A percentile compares a stretch with the other conserved stretches of the same genome.
phyloP scores from a whole-genome alignment of 2,888 invertebrate genomes.

The Rotaria magnacalcarata region DNA sequence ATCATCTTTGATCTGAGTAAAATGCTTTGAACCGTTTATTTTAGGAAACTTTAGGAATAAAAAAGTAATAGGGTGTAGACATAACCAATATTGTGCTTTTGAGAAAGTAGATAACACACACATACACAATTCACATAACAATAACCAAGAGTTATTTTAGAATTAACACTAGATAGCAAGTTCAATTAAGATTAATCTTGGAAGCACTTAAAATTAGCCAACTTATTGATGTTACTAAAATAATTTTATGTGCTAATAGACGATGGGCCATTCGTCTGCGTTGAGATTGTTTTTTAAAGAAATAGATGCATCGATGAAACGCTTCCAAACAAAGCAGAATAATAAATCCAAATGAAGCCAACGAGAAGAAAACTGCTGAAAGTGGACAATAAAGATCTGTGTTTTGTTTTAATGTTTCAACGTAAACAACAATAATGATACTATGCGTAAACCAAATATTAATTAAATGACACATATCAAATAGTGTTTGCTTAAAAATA shows the following conservation, averaged over 20 bases:
- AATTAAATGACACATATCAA: not conserved
- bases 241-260: not conserved
- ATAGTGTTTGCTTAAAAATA: not conserved
- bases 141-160: not conserved
- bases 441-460: not conserved
- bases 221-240: not conserved
- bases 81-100: too few species aligned
- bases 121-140: too few species aligned
- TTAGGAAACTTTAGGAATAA: too few species aligned
- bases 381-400: not conserved
- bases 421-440: not conserved
- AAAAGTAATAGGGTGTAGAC: too few species aligned
- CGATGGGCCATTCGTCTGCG: too few species aligned
- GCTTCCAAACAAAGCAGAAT: not conserved
- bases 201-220: not conserved
- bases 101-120: too few species aligned
- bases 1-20: too few species aligned
- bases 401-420: not conserved
- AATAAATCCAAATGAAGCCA: not conserved
- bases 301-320: not conserved
- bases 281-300: not conserved
- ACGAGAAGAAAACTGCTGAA: not conserved
- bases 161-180: not conserved
- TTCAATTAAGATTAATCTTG: not conserved
- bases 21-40: too few species aligned